Base-by-base conservation (phyloP, 2,888 invertebrate species). In the Ceriagrion tenellum region DNA sequence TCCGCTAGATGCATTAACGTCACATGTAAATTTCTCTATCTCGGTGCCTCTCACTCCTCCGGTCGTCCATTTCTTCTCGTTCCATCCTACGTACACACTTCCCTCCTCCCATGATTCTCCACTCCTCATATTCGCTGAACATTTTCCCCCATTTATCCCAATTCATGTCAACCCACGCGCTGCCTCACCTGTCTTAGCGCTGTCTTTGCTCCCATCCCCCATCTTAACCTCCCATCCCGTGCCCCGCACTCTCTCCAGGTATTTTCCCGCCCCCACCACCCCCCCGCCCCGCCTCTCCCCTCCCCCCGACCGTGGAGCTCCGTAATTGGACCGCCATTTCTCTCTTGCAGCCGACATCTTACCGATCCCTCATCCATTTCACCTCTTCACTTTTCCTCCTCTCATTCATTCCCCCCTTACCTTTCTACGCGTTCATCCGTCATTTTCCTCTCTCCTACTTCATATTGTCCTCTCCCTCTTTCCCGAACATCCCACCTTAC, bases 241-340 rank as follows among this genome's bases (percentile, higher is more conserved):
- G 69, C n/a, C 69, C 69, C 69, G n/a, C 69, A n/a, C 8, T n/a
- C n/a, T n/a, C 69, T n/a, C 69, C n/a, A 69, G 69, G 12, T n/a
- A 69, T 69, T 69, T 69, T 2, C 10, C n/a, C n/a, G n/a, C n/a
- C n/a, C n/a, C n/a, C n/a, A n/a, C n/a, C n/a, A n/a, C n/a, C n/a
- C n/a, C n/a, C n/a, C n/a, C n/a, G n/a, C n/a, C n/a, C n/a, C n/a
- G n/a, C n/a, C 74, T 74, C 74, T 12, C 16, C 12, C 74, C n/a
- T n/a, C n/a, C n/a, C 30, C 74, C 74, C 13, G 10, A 26, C 47
- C 47, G 69, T 47, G 69, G 93, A 40, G 93, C 93, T 55, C 89
- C 93, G 93, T 93, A 93, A 93, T 93, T 93, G 93, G 93, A 93
- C 93, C 93, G 69, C 93, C 93, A 74, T 93, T 93, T 93, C 93